phyloP scores from a whole-genome alignment of 2,113 vertebrate genomes.

The Phodopus roborovskii region DNA sequence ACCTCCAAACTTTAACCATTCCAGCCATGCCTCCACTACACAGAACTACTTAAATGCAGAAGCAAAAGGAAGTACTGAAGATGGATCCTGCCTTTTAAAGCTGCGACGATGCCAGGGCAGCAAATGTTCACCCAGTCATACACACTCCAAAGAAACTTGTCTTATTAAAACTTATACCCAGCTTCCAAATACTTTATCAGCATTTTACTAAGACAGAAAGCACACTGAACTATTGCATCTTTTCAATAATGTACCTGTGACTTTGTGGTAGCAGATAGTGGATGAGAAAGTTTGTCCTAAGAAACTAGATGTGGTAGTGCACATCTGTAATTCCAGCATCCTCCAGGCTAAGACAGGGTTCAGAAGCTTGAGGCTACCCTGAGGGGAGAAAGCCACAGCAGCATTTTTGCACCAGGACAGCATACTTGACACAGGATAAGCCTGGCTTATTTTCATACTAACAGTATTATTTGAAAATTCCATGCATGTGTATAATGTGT shows the following conservation, averaged over 20 bases:
- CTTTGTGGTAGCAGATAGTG: not conserved
- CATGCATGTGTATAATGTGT: not conserved
- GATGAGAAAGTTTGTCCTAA: slow-evolving; percentile 27
- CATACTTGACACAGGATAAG: not conserved
- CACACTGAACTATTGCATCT: not conserved
- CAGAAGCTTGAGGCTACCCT: not conserved
- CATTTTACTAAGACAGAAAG: slow-evolving; percentile 25
- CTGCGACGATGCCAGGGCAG: not conserved
- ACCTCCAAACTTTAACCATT: slow-evolving; percentile 17
- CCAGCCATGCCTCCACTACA: not conserved
- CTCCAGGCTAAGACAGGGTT: not conserved
- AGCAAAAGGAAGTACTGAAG: not conserved
- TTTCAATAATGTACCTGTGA: slow-evolving; percentile 4
- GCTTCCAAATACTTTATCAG: slow-evolving; percentile 45
- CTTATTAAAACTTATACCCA: slow-evolving; percentile 11
- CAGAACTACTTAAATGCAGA: not conserved
- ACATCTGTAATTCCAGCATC: not conserved
- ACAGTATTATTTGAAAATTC: not conserved
- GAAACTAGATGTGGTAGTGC: not conserved
- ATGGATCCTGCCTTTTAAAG: not conserved
- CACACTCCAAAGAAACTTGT: slow-evolving; percentile 40
- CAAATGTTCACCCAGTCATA: slow-evolving; percentile 38
- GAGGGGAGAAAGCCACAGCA: not conserved
- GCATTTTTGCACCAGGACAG: not conserved
- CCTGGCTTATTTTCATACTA: not conserved